Base-by-base conservation (phyloP, 2,888 invertebrate genomes). In the Agrochola circellaris region DNA sequence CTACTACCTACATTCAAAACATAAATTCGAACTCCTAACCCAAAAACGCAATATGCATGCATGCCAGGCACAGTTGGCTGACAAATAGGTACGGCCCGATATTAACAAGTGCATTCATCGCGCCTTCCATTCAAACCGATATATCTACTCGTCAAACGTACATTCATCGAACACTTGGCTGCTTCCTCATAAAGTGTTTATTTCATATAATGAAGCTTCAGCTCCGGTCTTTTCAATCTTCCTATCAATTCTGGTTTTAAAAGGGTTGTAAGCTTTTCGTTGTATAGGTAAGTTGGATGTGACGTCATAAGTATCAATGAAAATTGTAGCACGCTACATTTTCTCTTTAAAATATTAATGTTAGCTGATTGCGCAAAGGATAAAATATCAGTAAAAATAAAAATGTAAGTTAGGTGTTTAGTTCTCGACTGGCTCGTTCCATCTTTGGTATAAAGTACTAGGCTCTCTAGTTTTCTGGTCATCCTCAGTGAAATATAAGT, bases 31-130 rank as follows among this genome's bases (percentile, higher is more conserved):
- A 56, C 30, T 42, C 0, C 20, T 23, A 42, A 60, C 38, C 34
- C 23, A 62, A 48, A 67, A 61, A 56, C n/a, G 65, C 69, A 70
- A 68, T 70, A 48, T 65, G 30, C 58, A 26, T 48, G 56, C 34
- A 68, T 30, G 20, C 17, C 51, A 58, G 34, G 20, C 42, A 26
- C 34, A 48, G 34, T 23, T 20, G 20, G 11, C 45, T 45, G 38
- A 58, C 66, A 70, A 54, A 68, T 68, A 11, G 17, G 54, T 68
- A 77, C 51, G 48, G 15, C 54, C 38, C 68, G 64, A 65, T 82
- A 77, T 77, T 82, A 72, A 77, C 67, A 54, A 62, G 62, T 72
- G 68, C 54, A 82, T 81, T 81, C 66, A 81, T 67, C 61, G 80
- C 38, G 81, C 48, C 60, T 76, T 56, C 68, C 26, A 81, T 81